Conservation (phyloP, 2,113 vertebrate genomes). For the Dissostichus mawsoni region DNA sequence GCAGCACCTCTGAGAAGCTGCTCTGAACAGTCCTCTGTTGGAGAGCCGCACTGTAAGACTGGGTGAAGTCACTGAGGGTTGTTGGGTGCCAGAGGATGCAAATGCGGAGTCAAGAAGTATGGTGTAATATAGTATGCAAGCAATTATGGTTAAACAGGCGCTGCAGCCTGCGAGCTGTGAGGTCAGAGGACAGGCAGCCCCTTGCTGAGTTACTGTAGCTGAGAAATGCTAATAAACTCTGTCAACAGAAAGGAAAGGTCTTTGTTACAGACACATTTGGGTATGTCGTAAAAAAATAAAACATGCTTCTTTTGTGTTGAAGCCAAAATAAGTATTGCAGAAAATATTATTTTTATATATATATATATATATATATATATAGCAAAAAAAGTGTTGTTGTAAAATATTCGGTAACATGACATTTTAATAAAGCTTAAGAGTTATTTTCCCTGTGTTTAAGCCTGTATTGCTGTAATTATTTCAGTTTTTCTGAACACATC, state of each 20-base stretch:
- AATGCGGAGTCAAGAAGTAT: slow-evolving; percentile 62
- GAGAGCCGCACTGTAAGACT: slow-evolving; percentile 44
- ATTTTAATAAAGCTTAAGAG: neutral
- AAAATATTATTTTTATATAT: neutral
- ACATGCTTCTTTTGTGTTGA: neutral
- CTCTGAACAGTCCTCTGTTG: slow-evolving; percentile 7
- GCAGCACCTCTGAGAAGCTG: slow-evolving; percentile 33
- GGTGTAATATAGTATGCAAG: slow-evolving; percentile 72
- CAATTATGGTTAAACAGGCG: slow-evolving; percentile 77
- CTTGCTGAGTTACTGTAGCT: slow-evolving; percentile 71
- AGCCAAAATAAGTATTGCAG: neutral
- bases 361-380: too few relatives aligned
- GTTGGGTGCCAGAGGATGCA: slow-evolving; percentile 28
- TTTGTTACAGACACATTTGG: slow-evolving; percentile 27
- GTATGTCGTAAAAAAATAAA: neutral
- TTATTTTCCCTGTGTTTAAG: neutral
- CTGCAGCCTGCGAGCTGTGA: slow-evolving; percentile 56
- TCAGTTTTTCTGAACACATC: neutral
- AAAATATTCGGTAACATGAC: neutral
- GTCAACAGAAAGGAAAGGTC: slow-evolving; percentile 36
- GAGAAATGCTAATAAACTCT: slow-evolving; percentile 70
- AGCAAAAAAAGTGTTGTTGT: neutral
- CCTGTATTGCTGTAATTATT: neutral
- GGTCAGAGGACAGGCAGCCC: slow-evolving; percentile 68
- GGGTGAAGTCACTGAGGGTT: slow-evolving; percentile 27